These are phyloP conservation scores for Benitochromis conjunctus DNA, from an alignment of 2,113 vertebrate species.

Conservation along the genomic window DNA sequence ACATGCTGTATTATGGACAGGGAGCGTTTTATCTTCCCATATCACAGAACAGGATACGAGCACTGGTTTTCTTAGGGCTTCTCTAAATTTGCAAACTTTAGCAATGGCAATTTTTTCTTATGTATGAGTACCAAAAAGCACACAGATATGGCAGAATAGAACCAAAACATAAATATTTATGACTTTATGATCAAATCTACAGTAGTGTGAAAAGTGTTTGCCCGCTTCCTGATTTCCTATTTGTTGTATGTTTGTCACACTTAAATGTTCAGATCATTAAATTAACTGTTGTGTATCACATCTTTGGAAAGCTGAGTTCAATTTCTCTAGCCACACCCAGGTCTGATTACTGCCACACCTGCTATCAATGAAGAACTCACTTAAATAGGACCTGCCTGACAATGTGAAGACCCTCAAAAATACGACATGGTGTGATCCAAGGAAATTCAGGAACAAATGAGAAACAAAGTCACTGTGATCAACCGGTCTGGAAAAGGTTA, in stretches of 20 bases:
- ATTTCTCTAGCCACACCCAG: background rate
- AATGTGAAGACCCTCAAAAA: background rate
- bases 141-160: background rate
- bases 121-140: background rate
- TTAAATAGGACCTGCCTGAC: rapidly evolving
- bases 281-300: no score
- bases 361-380: background rate
- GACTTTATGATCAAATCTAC: background rate
- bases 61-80: background rate
- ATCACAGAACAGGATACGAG: background rate
- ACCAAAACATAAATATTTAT: background rate
- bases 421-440: background rate
- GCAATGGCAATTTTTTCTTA: background rate
- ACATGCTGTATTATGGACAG: background rate
- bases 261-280: no score
- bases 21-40: background rate
- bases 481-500: background rate
- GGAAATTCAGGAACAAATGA: background rate
- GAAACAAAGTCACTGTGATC: background rate
- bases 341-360: background rate
- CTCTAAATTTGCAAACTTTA: background rate
- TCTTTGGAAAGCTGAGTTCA: no score
- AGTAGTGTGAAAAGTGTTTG: no score
- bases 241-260: no score
- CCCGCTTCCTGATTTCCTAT: no score